Evolutionary conservation across 2,888 invertebrate genomes (phyloP), one percentile per base, ranked within the genome.

Genomic region (Ophion ellenae): DNA sequence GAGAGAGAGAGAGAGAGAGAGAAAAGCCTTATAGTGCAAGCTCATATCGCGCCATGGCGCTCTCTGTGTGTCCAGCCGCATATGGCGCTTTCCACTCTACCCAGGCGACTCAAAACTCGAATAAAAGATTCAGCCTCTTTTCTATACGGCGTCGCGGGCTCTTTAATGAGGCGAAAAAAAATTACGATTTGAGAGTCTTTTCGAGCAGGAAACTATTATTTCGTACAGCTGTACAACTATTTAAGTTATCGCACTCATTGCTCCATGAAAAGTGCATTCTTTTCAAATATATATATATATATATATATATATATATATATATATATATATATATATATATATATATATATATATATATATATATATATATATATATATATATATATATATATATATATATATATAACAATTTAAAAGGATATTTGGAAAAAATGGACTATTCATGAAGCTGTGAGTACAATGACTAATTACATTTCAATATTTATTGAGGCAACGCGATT

Each of bases 71-170:
- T 47, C 32, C 61, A 20, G 17, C 40, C 20, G 36, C 40, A 57
- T 71, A 4, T 71, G 40, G 36, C 40, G 2, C 32, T 36, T 40
- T 45, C 6, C 66, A 20, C 24, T 36, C 32, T 6, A 10, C 67
- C 32, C 57, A 36, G 20, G 36, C 45, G 61, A 63, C 45, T 24
- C 76, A 20, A 53, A 67, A 66, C n/a, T 53, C 20, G 57, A 66
- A 77, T 77, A 67, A 77, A 77, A 77, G 57, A 66, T 53, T 53
- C 67, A 59, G 36, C 57, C 5, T 1, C 28, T 24, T 77, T 66
- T 77, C 67, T 47, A 36, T 32, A 71, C 28, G 10, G 57, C 53
- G 53, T 17, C 14, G 53, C 28, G 28, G 0, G 5, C 53, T 6
- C 17, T 24, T 57, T 32, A 24, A 28, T n/a, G 28, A 53, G 28